Base-by-base conservation (phyloP, 2,888 invertebrate species). In the Caradrina kadenii region DNA sequence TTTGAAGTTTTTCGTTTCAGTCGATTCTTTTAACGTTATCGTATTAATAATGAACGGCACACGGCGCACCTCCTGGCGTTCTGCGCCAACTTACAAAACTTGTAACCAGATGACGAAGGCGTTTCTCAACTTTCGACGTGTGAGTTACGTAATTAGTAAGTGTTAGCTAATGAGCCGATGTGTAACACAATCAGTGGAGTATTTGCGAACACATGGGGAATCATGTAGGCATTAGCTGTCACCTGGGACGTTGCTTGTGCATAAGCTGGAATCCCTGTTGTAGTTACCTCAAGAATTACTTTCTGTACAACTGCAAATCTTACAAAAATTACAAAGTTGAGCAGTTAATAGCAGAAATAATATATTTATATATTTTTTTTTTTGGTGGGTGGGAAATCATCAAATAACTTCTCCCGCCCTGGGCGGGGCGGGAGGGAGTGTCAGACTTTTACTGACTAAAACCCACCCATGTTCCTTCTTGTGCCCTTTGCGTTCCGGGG, bases 91-190 rank as follows among this genome's bases (percentile, higher is more conserved):
- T 76, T 53, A 52, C 58, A 49, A 21, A 66, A 78, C 53, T 76
- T 48, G 52, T 72, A 75, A 75, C 48, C 49, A 62, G 75, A 58
- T 60, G 72, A 62, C 50, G 56, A 53, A 78, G 65, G 49, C 56
- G 65, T 58, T 22, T 11, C 48, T 35, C 56, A 61, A 71, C 21
- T 64, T 26, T 53, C 45, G 64, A 62, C 61, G 58, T 50, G 60
- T 75, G 53, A 72, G 53, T 78, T 58, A 45, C 45, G 45, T 63
- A 65, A 78, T 76, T 76, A 72, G 58, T 39, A 54, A 22, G 50
- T 55, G 26, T n/a, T n/a, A n/a, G n/a, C 58, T 72, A 78, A 76
- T 78, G 73, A 78, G 65, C 39, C 48, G 19, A 48, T 19, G 54
- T 35, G 53, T 72, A 17, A 72, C 31, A 59, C 50, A 48, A 63